phyloP scores from a whole-genome alignment of 1,140 invertebrate species.

The Hyles euphorbiae region DNA sequence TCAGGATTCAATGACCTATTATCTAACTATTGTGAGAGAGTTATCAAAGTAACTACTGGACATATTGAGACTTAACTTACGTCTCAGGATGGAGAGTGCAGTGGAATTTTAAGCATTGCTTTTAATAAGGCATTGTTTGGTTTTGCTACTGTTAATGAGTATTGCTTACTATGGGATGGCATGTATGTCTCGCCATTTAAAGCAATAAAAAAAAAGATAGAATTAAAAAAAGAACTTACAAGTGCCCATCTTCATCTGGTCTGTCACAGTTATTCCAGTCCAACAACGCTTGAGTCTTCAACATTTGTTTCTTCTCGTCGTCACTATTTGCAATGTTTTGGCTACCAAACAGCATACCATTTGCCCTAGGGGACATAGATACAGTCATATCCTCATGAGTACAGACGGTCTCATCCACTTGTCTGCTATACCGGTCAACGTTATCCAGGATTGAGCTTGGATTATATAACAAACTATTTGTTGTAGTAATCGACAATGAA shows the following conservation, averaged over 20 bases:
- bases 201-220: no score
- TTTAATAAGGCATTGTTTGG: no score
- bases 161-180: no score
- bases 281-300: conserved; percentile 31
- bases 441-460: conserved; percentile 27
- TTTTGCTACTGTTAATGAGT: no score
- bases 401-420: neutral
- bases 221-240: conserved; percentile 48
- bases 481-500: conserved; percentile 23
- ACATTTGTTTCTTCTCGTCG: conserved; percentile 1
- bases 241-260: conserved; percentile 41
- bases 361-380: neutral
- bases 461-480: conserved; percentile 23
- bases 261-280: conserved; percentile 49
- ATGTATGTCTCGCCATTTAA: no score
- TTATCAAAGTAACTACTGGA: no score
- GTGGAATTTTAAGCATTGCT: no score
- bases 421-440: conserved; percentile 34
- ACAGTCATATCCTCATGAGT: neutral
- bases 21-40: no score
- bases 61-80: no score
- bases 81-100: no score
- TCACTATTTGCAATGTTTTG: neutral
- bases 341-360: neutral
- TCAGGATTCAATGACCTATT: no score